Percentiles rank a stretch among this genome's conserved stretches.
These are phyloP conservation scores for Blastobasis adustella DNA, from an alignment of 2,888 invertebrate genomes.

Conservation along the genomic window DNA sequence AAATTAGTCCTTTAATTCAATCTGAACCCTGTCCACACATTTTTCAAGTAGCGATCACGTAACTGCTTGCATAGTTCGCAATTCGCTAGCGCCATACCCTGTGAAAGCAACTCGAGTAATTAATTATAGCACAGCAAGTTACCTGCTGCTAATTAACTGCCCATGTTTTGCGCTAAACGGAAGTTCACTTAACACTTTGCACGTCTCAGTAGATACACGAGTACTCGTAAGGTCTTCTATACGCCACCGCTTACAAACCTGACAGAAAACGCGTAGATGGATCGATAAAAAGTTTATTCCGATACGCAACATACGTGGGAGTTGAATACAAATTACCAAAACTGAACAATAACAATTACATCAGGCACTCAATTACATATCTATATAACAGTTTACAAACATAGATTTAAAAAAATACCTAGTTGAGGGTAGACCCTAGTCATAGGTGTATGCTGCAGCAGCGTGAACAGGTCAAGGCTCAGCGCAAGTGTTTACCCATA, in stretches of 20 bases:
- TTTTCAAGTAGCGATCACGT: too few species aligned
- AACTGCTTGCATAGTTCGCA: too few species aligned
- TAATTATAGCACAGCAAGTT: constrained; percentile 8
- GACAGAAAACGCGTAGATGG: not conserved
- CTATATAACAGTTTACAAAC: too few species aligned
- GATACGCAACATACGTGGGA: not conserved
- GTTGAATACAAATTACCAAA: not conserved
- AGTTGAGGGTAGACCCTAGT: not conserved
- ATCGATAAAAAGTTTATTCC: not conserved
- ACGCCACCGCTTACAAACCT: not conserved
- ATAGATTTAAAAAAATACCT: not conserved
- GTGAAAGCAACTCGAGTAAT: not conserved
- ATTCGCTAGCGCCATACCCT: not conserved
- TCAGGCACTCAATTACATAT: too few species aligned
- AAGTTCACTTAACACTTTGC: not conserved
- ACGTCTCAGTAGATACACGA: not conserved
- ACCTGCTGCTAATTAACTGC: constrained; percentile 12
- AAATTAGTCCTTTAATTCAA: too few species aligned
- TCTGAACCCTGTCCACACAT: too few species aligned
- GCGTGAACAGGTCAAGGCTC: too few species aligned
- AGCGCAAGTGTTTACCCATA: too few species aligned
- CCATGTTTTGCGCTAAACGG: constrained; percentile 3
- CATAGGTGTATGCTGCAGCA: too few species aligned
- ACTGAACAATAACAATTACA: not conserved
- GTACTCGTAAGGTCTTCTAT: not conserved